Evolutionary conservation across 2,888 invertebrate genomes (phyloP), one percentile per base, ranked within the genome.

Genomic region (Augiades crinisus): DNA sequence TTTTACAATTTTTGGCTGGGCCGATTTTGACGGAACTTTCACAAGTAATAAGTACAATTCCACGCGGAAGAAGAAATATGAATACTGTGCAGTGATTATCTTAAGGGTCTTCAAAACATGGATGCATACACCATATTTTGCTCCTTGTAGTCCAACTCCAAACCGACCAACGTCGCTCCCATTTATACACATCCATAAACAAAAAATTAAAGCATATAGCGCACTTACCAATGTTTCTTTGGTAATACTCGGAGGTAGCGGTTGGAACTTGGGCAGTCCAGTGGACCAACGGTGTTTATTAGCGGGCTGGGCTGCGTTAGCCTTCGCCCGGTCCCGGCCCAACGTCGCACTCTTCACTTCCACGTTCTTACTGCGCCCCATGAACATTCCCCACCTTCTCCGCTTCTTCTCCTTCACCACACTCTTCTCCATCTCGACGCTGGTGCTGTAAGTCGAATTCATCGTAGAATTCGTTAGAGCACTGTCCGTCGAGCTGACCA

Each of bases 151-250:
- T n/a, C n/a, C n/a, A n/a, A n/a, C n/a, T n/a, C n/a, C n/a, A n/a
- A n/a, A n/a, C n/a, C n/a, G n/a, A n/a, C n/a, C n/a, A n/a, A n/a
- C n/a, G n/a, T n/a, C n/a, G n/a, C n/a, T n/a, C n/a, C n/a, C n/a
- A n/a, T n/a, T n/a, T n/a, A n/a, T n/a, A n/a, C n/a, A n/a, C n/a
- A n/a, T n/a, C n/a, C n/a, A n/a, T n/a, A n/a, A n/a, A n/a, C n/a
- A n/a, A n/a, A n/a, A n/a, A n/a, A n/a, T n/a, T n/a, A n/a, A n/a
- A n/a, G n/a, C n/a, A n/a, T n/a, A n/a, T 2, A 40, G 7, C 2
- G 3, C 27, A 78, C 90, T 85, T 67, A 94, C 95, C 94, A 95
- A 92, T 58, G 94, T 94, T 81, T 95, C 95, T 85, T 95, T 95
- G 68, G 94, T 94, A 68, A 94, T 94, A 41, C 93, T 93, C 0